Conservation (phyloP, 2,113 vertebrate species). For the Burhinus oedicnemus region DNA sequence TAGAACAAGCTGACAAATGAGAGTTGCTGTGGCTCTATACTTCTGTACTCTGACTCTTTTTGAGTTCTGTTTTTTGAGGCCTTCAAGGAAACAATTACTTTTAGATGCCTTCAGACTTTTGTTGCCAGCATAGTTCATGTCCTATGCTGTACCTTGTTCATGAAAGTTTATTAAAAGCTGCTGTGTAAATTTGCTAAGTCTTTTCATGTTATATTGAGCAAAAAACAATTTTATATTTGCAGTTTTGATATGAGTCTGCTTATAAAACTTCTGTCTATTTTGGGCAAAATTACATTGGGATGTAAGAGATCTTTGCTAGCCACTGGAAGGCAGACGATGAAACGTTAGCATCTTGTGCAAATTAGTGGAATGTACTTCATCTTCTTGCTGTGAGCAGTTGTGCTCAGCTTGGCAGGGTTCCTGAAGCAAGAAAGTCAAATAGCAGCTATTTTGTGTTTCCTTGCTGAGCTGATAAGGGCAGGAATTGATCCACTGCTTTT, state of each 20-base stretch:
- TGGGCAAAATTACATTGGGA: background rate
- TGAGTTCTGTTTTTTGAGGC: background rate
- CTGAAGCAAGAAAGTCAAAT: slow-evolving; percentile 24
- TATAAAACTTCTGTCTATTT: background rate
- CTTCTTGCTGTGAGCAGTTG: slow-evolving; percentile 28
- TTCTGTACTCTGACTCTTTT: background rate
- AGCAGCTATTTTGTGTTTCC: background rate
- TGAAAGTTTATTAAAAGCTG: background rate
- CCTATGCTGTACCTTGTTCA: background rate
- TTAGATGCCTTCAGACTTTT: background rate
- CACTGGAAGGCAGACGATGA: background rate
- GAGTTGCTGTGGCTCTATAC: background rate
- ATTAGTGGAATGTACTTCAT: slow-evolving; percentile 6
- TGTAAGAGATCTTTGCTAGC: background rate
- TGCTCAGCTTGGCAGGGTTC: slow-evolving; percentile 25
- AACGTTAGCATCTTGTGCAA: background rate
- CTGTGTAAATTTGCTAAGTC: background rate
- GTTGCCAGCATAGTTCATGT: background rate
- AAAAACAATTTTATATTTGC: background rate
- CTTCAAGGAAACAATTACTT: background rate
- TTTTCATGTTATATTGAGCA: background rate
- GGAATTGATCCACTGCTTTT: slow-evolving; percentile 44
- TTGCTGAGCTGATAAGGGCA: slow-evolving; percentile 41
- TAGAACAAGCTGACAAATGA: background rate
- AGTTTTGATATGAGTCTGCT: background rate